phyloP scores from a whole-genome alignment of 2,888 invertebrate species.

The Lobophora halterata region DNA sequence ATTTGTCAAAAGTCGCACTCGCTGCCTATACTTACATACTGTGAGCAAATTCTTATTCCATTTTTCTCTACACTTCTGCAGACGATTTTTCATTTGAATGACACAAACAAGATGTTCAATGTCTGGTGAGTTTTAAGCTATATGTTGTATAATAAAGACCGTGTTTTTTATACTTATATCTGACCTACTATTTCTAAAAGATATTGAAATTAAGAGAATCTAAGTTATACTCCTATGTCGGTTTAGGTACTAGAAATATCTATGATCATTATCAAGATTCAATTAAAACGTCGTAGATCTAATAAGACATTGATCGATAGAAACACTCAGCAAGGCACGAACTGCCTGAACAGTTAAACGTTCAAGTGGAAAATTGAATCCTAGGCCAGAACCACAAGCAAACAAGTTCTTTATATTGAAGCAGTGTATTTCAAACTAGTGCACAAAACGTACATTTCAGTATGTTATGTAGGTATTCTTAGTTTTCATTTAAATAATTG shows the following conservation, averaged over 20 bases:
- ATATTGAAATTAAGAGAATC: too few relatives aligned
- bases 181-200: too few relatives aligned
- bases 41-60: conserved; percentile 53
- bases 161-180: too few relatives aligned
- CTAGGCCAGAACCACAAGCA: conserved; percentile 22
- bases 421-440: conserved; percentile 2
- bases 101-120: conserved; percentile 32
- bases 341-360: conserved; percentile 33
- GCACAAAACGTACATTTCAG: too few relatives aligned
- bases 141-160: too few relatives aligned
- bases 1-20: conserved; percentile 75
- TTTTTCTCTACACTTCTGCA: conserved; percentile 53
- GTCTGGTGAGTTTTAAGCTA: not conserved
- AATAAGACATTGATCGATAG: conserved; percentile 43
- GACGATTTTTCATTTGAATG: conserved; percentile 43
- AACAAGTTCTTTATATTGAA: too few relatives aligned
- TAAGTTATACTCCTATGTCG: too few relatives aligned
- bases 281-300: conserved; percentile 32
- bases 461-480: too few relatives aligned
- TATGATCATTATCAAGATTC: conserved; percentile 13
- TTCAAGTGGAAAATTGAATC: conserved; percentile 31
- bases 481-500: too few relatives aligned
- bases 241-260: conserved; percentile 11
- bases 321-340: conserved; percentile 27
- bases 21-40: conserved; percentile 55